Base-by-base conservation (phyloP, 2,797 vertebrate species). In the Notolabrus celidotus region DNA sequence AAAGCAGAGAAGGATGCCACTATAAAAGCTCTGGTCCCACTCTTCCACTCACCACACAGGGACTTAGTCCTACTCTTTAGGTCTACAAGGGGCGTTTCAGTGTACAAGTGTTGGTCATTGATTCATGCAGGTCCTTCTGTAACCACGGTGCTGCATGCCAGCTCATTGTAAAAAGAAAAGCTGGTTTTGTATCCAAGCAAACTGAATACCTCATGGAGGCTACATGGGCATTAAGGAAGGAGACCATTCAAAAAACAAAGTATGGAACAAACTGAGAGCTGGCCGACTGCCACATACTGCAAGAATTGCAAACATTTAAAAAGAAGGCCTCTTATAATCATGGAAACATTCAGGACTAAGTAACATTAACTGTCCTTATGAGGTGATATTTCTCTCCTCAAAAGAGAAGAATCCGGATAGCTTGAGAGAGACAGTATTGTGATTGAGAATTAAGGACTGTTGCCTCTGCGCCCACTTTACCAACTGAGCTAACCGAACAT, bases 1-100 rank as follows among this genome's bases (percentile, higher is more conserved):
- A 72, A 7, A 84, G 64, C 49, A 68, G 53, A 71, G 70, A 55
- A 80, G 62, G 75, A 75, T 72, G 71, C 73, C 17, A 7, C 72
- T 72, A 60, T 85, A 70, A 80, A 66, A 74, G 51, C 58, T 60
- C 29, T 42, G 19, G 49, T 51, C 50, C 38, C 42, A 61, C 33
- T n/a, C n/a, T 60, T 77, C 45, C 39, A 71, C 38, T 68, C 60
- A 46, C 29, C 38, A 54, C 67, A 29, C 52, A 42, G 45, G 53
- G 59, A 53, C 33, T 10, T n/a, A 39, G 64, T 43, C 16, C n/a
- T n/a, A 51, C 43, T 68, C 64, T 52, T 33, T 22, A 39, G 20
- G 25, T 47, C 22, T 25, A 42, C 52, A 31, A 27, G 27, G 31
- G 29, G 38, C 31, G 39, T 50, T 47, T n/a, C 47, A 23, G 31